phyloP scores from a whole-genome alignment of 2,888 invertebrate genomes.

The Ophioninae sp. region DNA sequence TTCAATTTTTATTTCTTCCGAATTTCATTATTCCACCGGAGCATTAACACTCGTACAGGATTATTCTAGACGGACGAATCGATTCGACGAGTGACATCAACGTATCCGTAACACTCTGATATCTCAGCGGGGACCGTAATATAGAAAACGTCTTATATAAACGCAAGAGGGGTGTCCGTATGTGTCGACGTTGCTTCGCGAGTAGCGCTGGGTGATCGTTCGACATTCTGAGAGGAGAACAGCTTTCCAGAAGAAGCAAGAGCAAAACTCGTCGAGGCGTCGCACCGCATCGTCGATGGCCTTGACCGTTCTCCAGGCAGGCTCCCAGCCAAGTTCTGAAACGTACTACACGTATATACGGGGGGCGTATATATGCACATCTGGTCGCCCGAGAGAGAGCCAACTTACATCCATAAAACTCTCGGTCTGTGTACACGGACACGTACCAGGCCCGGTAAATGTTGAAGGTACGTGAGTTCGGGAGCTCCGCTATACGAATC shows the following conservation, averaged over 20 bases:
- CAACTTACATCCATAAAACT: constrained; percentile 34
- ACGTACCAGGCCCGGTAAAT: neutral
- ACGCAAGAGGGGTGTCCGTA: neutral
- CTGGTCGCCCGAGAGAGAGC: constrained; percentile 37
- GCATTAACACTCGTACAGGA: neutral
- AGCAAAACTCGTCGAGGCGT: constrained; percentile 58
- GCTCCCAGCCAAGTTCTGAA: constrained; percentile 38
- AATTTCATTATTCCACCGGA: neutral
- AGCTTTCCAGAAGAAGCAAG: constrained; percentile 53
- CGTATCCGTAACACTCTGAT: constrained; percentile 21
- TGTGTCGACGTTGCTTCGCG: neutral
- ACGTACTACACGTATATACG: constrained; percentile 20
- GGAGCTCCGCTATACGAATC: constrained; percentile 43
- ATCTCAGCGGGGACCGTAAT: constrained; percentile 13
- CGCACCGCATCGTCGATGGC: constrained; percentile 67
- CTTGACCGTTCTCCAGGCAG: constrained; percentile 72
- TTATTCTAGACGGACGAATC: constrained; percentile 4
- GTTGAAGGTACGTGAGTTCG: constrained; percentile 22
- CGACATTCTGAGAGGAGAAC: constrained; percentile 43
- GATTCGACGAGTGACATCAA: neutral
- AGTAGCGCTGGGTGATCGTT: constrained; percentile 33
- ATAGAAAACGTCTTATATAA: neutral
- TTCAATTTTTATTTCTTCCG: neutral
- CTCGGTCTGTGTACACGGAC: constrained; percentile 11
- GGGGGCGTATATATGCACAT: constrained; percentile 32